phyloP scores from a whole-genome alignment of 2,888 invertebrate genomes.

The Hylaea fasciaria region DNA sequence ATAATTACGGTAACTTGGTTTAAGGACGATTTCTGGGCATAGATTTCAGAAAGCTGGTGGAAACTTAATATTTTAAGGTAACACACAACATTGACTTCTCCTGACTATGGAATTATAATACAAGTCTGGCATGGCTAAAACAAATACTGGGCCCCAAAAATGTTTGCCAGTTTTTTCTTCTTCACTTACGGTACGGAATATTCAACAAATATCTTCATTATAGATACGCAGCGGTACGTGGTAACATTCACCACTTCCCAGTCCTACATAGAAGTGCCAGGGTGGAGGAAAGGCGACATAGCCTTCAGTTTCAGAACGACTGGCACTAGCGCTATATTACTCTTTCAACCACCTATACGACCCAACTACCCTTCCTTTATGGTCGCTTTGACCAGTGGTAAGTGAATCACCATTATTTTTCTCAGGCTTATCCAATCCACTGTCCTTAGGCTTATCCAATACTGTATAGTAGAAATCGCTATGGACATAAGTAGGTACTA shows the following conservation, averaged over 20 bases:
- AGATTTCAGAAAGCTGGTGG: not conserved
- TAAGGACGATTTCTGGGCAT: not conserved
- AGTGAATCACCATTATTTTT: constrained; percentile 39
- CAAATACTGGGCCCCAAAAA: too few species aligned
- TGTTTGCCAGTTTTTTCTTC: too few species aligned
- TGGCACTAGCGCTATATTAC: constrained; percentile 93
- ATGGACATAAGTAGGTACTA: too few species aligned
- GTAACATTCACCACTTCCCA: constrained; percentile 97
- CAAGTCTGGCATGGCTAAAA: too few species aligned
- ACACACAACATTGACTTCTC: too few species aligned
- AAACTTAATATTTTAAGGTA: too few species aligned
- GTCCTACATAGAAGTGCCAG: constrained; percentile 96
- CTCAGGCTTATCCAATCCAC: not conserved
- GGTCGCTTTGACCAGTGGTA: constrained; percentile 94
- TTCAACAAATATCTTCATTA: constrained; percentile 41
- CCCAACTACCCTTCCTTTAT: constrained; percentile 96
- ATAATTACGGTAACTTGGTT: not conserved
- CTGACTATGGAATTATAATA: too few species aligned
- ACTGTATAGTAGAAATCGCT: too few species aligned
- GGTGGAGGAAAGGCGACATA: constrained; percentile 96
- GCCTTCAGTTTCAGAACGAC: constrained; percentile 97
- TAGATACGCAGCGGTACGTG: constrained; percentile 96
- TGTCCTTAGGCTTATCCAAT: not conserved
- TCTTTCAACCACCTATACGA: constrained; percentile 96
- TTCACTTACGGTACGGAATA: not conserved